These are phyloP conservation scores for Ellobium chinense DNA, from an alignment of 2,888 invertebrate genomes.

Conservation along the genomic window DNA sequence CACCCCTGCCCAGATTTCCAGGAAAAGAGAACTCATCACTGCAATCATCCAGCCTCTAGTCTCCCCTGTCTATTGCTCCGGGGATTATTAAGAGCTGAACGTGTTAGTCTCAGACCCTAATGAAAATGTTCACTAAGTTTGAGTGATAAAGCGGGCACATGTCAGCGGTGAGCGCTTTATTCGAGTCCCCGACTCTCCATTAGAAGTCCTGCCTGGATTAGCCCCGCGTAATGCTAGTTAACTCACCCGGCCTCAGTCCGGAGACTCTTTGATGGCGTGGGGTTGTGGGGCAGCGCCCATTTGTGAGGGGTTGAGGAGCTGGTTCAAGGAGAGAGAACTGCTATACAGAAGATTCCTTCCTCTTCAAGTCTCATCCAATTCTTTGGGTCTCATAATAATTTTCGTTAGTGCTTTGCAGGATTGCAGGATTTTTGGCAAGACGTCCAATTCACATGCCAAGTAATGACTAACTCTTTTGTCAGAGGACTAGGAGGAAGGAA, in stretches of 20 bases:
- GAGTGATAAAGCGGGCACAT: constrained; percentile 31
- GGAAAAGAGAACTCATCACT: no score
- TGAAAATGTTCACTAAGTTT: constrained; percentile 36
- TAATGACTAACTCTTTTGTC: no score
- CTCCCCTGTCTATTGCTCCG: not conserved
- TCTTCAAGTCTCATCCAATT: no score
- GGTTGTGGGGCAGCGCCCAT: not conserved
- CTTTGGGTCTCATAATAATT: no score
- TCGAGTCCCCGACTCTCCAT: constrained; percentile 19
- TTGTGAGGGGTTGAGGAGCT: not conserved
- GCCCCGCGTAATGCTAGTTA: constrained; percentile 24
- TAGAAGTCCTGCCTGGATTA: constrained; percentile 22
- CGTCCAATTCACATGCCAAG: no score
- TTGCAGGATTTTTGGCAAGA: no score
- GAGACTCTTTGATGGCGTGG: constrained; percentile 5
- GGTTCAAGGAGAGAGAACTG: not conserved
- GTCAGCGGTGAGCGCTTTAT: constrained; percentile 25
- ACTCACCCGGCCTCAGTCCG: constrained; percentile 20
- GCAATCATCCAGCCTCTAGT: not conserved
- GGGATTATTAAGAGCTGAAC: constrained; percentile 1
- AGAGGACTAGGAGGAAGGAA: no score
- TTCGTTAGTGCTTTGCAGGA: no score
- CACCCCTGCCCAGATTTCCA: no score
- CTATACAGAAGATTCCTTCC: not conserved
- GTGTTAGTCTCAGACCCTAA: constrained; percentile 13